Base-by-base conservation (phyloP, 1,140 invertebrate species). In the Dendrolimus punctatus region DNA sequence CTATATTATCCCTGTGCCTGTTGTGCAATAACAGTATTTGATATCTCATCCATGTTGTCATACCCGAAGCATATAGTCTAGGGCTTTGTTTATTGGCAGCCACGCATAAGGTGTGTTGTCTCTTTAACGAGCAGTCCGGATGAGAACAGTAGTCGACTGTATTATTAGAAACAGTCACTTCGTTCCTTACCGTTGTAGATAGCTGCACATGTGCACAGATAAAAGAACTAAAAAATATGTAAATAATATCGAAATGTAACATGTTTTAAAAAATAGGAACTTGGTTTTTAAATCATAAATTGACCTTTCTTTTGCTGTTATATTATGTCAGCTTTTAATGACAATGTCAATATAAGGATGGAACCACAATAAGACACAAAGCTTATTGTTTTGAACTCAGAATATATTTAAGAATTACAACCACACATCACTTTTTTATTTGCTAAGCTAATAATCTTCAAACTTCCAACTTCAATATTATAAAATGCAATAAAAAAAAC, bases 31-130 rank as follows among this genome's bases (percentile, higher is more conserved):
- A 56, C 23, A 85, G 47, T 37, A 85, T 64, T 55, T 82, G 77
- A 54, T 81, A 81, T 39, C 80, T 71, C 77, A 82, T 85, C 82
- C 82, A 85, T 4, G 66, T 69, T 5, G 82, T 85, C 74, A 85
- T 76, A 4, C 82, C 80, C 6, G 80, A 80, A 6, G 73, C 77
- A 49, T 76, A 84, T 6, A 85, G 61, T 50, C 74, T 64, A 4
- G 74, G 59, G 46, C 79, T 84, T 4, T 73, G 63, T 49, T 71
- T 84, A 8, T 71, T 61, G 10, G 63, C 65, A 2, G 76, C 72
- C 4, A 69, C 50, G 46, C 82, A 85, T 62, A 84, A 62, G 5
- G 82, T 85, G 53, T 85, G 82, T 51, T 84, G 79, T 40, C 76
- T 74, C 54, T 64, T 72, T 52, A 82, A 51, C 5, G 82, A 75